These are phyloP conservation scores for Acridotheres tristis DNA, from an alignment of 2,797 vertebrate species.

Conservation along the genomic window DNA sequence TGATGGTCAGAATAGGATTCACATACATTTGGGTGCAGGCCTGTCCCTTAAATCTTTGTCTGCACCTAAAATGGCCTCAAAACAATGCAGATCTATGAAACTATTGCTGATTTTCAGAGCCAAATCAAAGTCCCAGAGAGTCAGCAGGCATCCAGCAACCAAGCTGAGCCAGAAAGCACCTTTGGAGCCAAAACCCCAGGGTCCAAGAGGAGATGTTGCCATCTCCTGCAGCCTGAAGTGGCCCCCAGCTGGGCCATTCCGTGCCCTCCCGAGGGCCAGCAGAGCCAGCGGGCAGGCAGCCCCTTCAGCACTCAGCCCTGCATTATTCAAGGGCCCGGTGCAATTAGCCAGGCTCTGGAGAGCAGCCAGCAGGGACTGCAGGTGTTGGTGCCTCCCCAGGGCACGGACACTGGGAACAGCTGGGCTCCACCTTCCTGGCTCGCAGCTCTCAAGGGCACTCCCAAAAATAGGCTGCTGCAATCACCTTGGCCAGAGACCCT, in stretches of 20 bases:
- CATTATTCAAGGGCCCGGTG: not conserved
- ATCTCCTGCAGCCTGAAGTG: not conserved
- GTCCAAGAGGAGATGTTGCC: fast-evolving
- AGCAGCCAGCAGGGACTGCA: not conserved
- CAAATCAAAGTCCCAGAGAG: not conserved
- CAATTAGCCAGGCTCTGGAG: conserved; percentile 19
- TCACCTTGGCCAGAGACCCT: conserved; percentile 62
- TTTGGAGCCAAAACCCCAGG: not conserved
- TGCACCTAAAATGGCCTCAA: not conserved
- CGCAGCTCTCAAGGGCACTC: conserved; percentile 28
- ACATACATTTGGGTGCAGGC: not conserved
- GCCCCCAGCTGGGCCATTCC: not conserved
- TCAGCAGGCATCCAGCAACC: not conserved
- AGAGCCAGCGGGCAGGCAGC: not conserved
- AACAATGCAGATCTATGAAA: not conserved
- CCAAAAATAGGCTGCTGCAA: conserved; percentile 56
- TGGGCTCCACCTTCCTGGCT: conserved; percentile 26
- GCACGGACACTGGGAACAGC: not conserved
- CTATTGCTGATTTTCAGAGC: not conserved
- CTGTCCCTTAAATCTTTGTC: not conserved
- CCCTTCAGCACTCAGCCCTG: not conserved
- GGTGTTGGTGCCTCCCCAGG: conserved; percentile 10
- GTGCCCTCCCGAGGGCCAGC: not conserved
- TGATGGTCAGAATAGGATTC: not conserved
- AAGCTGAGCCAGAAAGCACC: not conserved